Percentiles rank a stretch among this genome's conserved stretches.
Evolutionary conservation across 2,113 vertebrate genomes (phyloP).

Genomic region (Irena cyanogastra): DNA sequence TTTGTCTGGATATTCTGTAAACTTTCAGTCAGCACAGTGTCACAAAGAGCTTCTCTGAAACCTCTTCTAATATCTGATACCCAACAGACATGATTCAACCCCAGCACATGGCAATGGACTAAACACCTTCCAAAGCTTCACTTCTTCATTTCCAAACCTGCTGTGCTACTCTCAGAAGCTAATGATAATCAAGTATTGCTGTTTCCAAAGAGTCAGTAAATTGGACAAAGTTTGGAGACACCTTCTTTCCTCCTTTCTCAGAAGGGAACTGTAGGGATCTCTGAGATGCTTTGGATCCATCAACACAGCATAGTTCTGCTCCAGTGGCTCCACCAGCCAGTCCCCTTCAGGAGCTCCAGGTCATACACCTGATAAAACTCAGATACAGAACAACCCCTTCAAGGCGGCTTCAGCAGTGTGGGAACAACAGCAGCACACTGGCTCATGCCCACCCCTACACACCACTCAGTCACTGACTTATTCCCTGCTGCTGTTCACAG

Average conservation of each 20-base stretch:
- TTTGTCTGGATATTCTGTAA: not conserved
- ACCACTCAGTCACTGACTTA: fast-evolving
- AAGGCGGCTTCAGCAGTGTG: fast-evolving
- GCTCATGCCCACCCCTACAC: too few species aligned
- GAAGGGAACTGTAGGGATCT: not conserved
- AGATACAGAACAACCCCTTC: too few species aligned
- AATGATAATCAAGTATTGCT: not conserved
- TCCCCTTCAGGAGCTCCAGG: not conserved
- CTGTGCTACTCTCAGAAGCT: not conserved
- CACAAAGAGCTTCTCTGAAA: not conserved
- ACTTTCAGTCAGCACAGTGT: not conserved
- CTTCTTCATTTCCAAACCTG: not conserved
- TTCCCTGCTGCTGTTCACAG: fast-evolving
- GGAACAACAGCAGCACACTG: fast-evolving
- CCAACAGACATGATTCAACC: fast-evolving
- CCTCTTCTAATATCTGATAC: not conserved
- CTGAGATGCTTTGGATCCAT: not conserved
- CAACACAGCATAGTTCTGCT: not conserved
- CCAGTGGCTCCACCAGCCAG: not conserved
- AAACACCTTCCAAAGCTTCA: not conserved
- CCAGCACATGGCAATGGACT: fast-evolving
- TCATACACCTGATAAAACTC: not conserved
- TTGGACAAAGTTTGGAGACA: not conserved
- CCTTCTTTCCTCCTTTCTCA: not conserved
- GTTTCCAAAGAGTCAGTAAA: not conserved